Percentiles rank a stretch among this genome's conserved stretches.
Conservation (phyloP, 2,888 invertebrate genomes). For the Drosophila borborema region DNA sequence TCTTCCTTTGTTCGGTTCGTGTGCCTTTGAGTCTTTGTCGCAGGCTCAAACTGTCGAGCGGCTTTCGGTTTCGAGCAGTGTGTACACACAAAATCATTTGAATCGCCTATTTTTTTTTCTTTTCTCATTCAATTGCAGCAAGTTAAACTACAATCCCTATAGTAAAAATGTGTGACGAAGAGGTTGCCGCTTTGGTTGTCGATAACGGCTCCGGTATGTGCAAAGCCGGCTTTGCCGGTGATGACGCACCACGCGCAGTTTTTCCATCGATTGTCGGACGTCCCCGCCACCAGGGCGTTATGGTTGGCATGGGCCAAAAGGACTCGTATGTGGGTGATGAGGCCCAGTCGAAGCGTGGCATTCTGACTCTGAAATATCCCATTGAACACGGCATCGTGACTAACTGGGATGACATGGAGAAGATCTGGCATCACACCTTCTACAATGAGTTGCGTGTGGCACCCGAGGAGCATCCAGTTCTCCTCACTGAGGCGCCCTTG, state of each 20-base stretch:
- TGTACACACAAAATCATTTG: conserved; percentile 46
- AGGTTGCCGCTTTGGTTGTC: conserved; percentile 96
- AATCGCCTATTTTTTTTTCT: conserved; percentile 23
- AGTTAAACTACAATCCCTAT: conserved; percentile 53
- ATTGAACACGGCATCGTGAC: conserved; percentile 99
- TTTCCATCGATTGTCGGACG: conserved; percentile 96
- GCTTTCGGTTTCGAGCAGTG: conserved; percentile 20
- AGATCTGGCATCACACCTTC: conserved; percentile 99
- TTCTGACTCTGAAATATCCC: conserved; percentile 97
- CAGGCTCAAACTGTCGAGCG: conserved; percentile 12
- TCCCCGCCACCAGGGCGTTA: conserved; percentile 94
- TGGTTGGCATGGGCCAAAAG: conserved; percentile 97
- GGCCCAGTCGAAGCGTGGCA: conserved; percentile 94
- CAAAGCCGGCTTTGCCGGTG: conserved; percentile 97
- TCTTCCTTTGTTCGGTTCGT: conserved; percentile 51
- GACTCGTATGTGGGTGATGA: conserved; percentile 95
- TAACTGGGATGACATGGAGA: conserved; percentile 99
- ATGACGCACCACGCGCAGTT: conserved; percentile 94
- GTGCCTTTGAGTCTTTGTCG: conserved; percentile 22
- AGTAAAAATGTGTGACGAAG: conserved; percentile 95
- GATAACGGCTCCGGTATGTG: conserved; percentile 98
- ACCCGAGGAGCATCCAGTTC: conserved; percentile 95
- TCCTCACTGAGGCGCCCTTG: conserved; percentile 94
- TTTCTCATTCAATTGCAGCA: conserved; percentile 50
- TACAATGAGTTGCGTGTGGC: conserved; percentile 99